phyloP scores from a whole-genome alignment of 2,113 vertebrate genomes.

The Seriola dumerili region DNA sequence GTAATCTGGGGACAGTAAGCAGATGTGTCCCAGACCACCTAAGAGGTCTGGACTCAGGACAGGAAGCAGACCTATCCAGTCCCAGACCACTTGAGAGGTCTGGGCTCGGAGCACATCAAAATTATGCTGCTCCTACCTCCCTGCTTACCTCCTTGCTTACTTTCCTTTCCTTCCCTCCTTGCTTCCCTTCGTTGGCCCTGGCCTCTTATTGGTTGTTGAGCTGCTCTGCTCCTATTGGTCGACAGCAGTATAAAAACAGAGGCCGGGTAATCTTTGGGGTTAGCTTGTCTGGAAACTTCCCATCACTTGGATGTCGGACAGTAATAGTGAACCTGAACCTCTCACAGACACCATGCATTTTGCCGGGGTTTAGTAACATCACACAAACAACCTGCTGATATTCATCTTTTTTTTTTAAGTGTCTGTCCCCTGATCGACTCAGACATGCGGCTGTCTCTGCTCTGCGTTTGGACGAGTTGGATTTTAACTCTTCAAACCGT shows the following conservation, averaged over 20 bases:
- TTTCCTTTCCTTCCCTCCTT: not conserved
- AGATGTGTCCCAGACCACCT: too few species aligned
- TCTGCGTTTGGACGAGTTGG: conserved; percentile 45
- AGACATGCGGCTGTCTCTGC: conserved; percentile 32
- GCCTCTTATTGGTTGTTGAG: conserved; percentile 27
- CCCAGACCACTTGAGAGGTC: too few species aligned
- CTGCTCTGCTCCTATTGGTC: conserved; percentile 42
- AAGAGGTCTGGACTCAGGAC: too few species aligned
- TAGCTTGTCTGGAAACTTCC: fast-evolving
- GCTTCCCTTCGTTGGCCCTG: not conserved
- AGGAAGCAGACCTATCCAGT: too few species aligned
- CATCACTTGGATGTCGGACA: not conserved
- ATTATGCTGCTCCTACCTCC: not conserved
- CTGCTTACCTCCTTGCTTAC: too few species aligned
- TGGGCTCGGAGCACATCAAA: too few species aligned
- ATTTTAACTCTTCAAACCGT: conserved; percentile 3
- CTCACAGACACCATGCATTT: not conserved
- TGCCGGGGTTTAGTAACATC: too few species aligned
- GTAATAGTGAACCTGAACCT: not conserved
- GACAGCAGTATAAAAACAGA: not conserved
- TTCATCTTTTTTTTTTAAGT: not conserved
- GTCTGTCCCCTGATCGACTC: not conserved
- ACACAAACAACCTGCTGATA: too few species aligned
- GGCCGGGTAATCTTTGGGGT: fast-evolving
- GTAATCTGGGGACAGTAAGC: too few species aligned